Evolutionary conservation across 92 coral and sea anemone genomes (phyloP), one percentile per base, ranked within the genome.

Genomic region (Phenganax stokvisi): DNA sequence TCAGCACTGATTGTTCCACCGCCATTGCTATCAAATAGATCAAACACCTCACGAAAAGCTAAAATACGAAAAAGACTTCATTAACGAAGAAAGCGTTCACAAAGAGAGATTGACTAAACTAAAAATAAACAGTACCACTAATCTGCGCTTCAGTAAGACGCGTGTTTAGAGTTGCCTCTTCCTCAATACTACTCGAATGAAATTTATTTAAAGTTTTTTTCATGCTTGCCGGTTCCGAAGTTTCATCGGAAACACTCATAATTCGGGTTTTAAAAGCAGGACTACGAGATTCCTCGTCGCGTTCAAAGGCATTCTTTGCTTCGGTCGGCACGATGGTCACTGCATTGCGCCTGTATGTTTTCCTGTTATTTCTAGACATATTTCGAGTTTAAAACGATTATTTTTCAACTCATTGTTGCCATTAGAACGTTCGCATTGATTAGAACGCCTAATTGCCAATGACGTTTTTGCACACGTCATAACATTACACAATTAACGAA

Each of bases 1-100:
- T 94, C 98, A 6, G 97, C 97, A 71, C 90, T 97, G 30, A 94
- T 94, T 6, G 98, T 94, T 3, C 98, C 98, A 0, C 98, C 98
- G 27, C 97, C 97, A 84, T 94, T 92, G 83, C 97, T 94, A 74
- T 94, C 98, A n/a, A 94, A 94, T 59, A 94, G 85, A 89, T 94
- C 97, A 81, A 94, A 94, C 83, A 94, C 98, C 63, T 94, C 98
- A 53, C 87, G 88, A 84, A 94, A 94, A n/a, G 98, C 98, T 94
- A 74, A 29, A 74, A 54, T 25, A 51, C 66, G 72, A 58, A 81
- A 59, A 10, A 73, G 17, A 51, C 65, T 59, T 25, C 65, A 5
- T 37, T 37, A 37, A 37, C 5, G 47, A 37, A 20, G 25, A 20
- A 20, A 37, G 5, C 47, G 47, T 37, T 37, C 47, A 5, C 47